phyloP scores from a whole-genome alignment of 2,797 vertebrate species.

The Sebastes reedi region DNA sequence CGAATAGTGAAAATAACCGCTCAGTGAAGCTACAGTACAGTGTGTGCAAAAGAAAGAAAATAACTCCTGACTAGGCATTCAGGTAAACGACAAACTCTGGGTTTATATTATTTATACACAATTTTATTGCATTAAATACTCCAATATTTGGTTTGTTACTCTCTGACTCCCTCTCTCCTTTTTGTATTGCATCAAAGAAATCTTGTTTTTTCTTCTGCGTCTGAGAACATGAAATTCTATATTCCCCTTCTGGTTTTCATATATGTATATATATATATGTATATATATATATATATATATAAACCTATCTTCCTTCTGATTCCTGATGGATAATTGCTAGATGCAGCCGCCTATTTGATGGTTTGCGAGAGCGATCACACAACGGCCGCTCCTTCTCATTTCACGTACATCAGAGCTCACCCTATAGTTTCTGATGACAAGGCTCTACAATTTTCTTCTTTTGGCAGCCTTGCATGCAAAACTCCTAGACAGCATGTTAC shows the following conservation, averaged over 20 bases:
- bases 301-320: not conserved
- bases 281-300: too few species aligned
- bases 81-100: not conserved
- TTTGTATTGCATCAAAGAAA: not conserved
- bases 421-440: constrained; percentile 29
- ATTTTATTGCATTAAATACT: not conserved
- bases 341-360: constrained; percentile 38
- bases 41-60: not conserved
- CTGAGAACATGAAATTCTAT: not conserved
- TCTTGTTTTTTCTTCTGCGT: not conserved
- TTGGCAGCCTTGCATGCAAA: constrained; percentile 20
- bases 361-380: constrained; percentile 39
- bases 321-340: constrained; percentile 56
- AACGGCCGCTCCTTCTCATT: constrained; percentile 45
- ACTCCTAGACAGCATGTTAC: not conserved
- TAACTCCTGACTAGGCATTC: not conserved
- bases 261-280: not conserved
- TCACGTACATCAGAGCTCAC: constrained; percentile 44
- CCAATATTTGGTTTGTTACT: not conserved
- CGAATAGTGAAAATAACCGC: constrained; percentile 29
- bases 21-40: not conserved
- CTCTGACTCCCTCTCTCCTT: not conserved
- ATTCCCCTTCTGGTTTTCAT: constrained; percentile 10
- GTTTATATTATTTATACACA: not conserved
- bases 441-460: not conserved